Conservation (phyloP, 2,888 invertebrate species). For the Caenorhabditis sp. region DNA sequence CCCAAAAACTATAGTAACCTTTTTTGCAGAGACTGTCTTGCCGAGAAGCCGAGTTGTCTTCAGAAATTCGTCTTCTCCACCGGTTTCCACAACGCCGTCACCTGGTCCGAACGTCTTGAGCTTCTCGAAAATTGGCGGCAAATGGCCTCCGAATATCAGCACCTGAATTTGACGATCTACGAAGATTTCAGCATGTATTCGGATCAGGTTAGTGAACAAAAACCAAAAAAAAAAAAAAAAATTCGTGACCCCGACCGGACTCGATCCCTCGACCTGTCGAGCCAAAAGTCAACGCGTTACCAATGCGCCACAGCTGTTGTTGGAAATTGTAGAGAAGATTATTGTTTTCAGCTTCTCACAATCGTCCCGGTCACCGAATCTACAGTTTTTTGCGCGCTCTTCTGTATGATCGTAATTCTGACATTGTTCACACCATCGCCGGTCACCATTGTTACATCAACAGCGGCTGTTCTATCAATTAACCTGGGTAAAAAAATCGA, state of each 20-base stretch:
- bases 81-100: constrained; percentile 68
- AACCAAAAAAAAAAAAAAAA: not conserved
- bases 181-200: constrained; percentile 70
- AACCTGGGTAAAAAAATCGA: too few relatives aligned
- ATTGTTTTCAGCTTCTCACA: constrained; percentile 55
- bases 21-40: constrained; percentile 65
- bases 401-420: constrained; percentile 68
- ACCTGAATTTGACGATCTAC: constrained; percentile 69
- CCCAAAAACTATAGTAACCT: too few relatives aligned
- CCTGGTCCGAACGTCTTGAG: constrained; percentile 56
- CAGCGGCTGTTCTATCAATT: constrained; percentile 65
- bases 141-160: constrained; percentile 62
- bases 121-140: constrained; percentile 60
- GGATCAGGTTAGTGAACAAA: constrained; percentile 58
- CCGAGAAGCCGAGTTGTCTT: constrained; percentile 65
- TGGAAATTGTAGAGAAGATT: too few relatives aligned
- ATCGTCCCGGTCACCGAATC: constrained; percentile 68
- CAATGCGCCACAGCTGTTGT: too few relatives aligned
- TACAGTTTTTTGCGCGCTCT: constrained; percentile 67
- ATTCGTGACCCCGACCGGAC: too few relatives aligned
- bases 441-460: constrained; percentile 65
- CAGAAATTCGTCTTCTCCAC: constrained; percentile 70
- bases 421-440: constrained; percentile 67
- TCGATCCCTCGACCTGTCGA: too few relatives aligned
- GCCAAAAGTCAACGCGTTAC: too few relatives aligned